Evolutionary conservation across 2,797 vertebrate genomes (phyloP), one percentile per base, ranked within the genome.

Genomic region (Prionace glauca): DNA sequence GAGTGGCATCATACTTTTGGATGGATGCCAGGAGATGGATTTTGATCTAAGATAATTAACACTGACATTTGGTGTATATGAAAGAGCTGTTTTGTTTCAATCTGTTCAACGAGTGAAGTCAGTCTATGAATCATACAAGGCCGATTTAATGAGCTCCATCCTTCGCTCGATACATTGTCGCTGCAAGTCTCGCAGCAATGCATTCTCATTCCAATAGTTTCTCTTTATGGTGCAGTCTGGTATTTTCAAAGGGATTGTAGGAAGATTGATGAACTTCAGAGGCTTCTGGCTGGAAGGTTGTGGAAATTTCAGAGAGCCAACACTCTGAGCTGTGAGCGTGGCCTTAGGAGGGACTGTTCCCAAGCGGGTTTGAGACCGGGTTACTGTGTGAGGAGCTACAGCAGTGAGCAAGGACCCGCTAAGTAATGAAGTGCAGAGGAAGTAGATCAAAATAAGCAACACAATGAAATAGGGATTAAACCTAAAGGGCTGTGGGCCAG

Each of bases 41-140:
- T 93, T 93, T 93, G 65, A 69, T 93, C 65, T 93, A 69, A 69
- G 36, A 93, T 93, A 93, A 93, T 93, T 93, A n/a, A 91, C 26
- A 71, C 91, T 69, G 91, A 93, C 65, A 69, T 93, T 36, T 24
- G 24, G 67, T 71, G n/a, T 29, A 29, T 88, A 88, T 60, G 86
- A 88, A 88, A 60, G 86, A 93, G 22, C 67, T 41, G 65, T 93
- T 69, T 71, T 93, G n/a, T 67, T 93, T 69, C 71, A 93, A 93
- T 67, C 65, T 93, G 62, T 71, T 71, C 22, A 71, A 93, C 36
- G 91, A 93, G 22, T 93, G n/a, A 69, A 67, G 67, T 69, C 67
- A 67, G n/a, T 41, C n/a, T 36, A 69, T 92, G 60, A 93, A 93
- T 69, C n/a, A 69, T 93, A 71, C 29, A 92, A 93, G 91, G 62